Conservation (phyloP, 1,140 invertebrate species). For the Platyscapa corneri region DNA sequence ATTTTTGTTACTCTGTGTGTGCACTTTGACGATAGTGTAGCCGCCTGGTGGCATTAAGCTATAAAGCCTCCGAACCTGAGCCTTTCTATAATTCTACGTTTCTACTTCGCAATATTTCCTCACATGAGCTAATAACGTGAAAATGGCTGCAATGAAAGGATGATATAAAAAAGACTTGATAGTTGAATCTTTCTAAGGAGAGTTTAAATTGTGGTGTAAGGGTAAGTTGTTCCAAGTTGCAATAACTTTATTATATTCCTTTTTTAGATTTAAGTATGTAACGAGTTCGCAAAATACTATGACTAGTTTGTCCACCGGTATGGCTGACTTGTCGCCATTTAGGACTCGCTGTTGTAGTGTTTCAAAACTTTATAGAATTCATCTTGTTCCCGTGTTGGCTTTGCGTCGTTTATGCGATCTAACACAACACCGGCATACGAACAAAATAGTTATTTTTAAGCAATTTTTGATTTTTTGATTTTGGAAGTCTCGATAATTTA, state of each 20-base stretch:
- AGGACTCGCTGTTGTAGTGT: not conserved
- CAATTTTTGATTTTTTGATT: not conserved
- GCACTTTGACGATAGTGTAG: not conserved
- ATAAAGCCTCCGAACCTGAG: not conserved
- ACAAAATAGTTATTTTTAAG: not conserved
- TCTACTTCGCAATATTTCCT: not conserved
- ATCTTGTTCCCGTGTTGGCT: not conserved
- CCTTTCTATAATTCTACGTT: too few species aligned
- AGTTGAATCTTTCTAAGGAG: not conserved
- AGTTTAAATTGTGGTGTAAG: conserved; percentile 4
- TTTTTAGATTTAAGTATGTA: not conserved
- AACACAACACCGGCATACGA: not conserved
- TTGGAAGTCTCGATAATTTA: not conserved
- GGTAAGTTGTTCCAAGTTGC: conserved; percentile 1
- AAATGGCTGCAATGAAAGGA: not conserved
- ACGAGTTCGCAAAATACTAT: not conserved
- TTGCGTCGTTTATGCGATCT: not conserved
- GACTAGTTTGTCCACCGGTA: conserved; percentile 15
- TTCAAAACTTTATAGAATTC: not conserved
- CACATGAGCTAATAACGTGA: not conserved
- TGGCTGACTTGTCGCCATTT: conserved; percentile 35
- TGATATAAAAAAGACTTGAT: not conserved
- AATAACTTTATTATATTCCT: not conserved
- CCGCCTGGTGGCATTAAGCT: not conserved
- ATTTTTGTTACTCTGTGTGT: not conserved